These are phyloP conservation scores for Eurytoma californica DNA, from an alignment of 2,888 invertebrate species.

Conservation along the genomic window DNA sequence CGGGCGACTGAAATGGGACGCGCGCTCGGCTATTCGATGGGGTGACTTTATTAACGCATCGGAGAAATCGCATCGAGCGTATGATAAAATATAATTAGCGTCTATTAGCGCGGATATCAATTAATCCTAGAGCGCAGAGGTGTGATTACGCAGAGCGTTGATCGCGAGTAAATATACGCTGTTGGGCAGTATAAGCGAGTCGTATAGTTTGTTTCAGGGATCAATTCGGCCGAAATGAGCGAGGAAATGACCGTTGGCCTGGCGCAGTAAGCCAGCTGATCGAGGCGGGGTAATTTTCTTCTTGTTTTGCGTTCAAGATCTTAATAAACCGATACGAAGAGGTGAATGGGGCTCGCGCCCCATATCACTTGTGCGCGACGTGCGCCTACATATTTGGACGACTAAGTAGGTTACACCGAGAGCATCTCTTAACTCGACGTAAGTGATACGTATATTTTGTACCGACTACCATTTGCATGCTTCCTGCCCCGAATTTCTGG, in stretches of 20 bases:
- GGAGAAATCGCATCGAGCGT: too few relatives aligned
- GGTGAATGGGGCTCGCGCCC: constrained; percentile 34
- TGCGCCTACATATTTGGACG: constrained; percentile 36
- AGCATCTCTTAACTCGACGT: constrained; percentile 36
- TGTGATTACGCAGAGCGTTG: too few relatives aligned
- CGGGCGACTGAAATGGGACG: too few relatives aligned
- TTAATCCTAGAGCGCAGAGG: not conserved
- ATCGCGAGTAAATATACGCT: not conserved
- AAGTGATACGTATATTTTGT: constrained; percentile 38
- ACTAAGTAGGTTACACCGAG: constrained; percentile 45
- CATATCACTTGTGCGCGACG: not conserved
- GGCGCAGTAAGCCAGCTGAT: too few relatives aligned
- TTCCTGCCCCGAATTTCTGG: constrained; percentile 37
- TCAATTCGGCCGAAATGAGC: too few relatives aligned
- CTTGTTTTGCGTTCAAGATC: constrained; percentile 32
- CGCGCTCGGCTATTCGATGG: constrained; percentile 1
- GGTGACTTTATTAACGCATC: constrained; percentile 20
- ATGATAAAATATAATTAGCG: too few relatives aligned
- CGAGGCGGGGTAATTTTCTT: constrained; percentile 21
- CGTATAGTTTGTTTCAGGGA: too few relatives aligned
- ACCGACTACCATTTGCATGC: constrained; percentile 9
- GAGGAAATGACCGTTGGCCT: too few relatives aligned
- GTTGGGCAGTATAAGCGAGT: too few relatives aligned
- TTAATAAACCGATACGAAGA: not conserved
- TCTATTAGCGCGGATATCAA: not conserved